phyloP scores from a whole-genome alignment of 2,797 vertebrate genomes.

The Orestias chungarensis region DNA sequence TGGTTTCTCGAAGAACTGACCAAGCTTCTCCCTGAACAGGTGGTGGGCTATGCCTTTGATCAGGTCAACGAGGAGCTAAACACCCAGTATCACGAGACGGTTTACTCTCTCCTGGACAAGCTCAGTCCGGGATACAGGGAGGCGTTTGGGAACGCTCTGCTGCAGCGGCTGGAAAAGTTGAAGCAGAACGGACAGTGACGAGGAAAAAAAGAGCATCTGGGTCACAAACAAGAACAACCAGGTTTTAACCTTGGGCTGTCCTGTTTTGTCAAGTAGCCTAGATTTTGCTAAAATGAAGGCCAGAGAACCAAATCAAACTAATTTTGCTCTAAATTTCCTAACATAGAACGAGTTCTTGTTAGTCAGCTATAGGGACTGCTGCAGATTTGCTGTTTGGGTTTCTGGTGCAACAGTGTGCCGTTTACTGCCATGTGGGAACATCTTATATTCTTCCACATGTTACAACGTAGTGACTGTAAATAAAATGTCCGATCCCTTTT shows the following conservation, averaged over 20 bases:
- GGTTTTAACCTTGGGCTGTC: conserved; percentile 37
- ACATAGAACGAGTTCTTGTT: conserved; percentile 44
- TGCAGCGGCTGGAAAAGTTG: conserved; percentile 92
- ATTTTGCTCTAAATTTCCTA: conserved; percentile 46
- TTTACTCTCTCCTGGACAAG: conserved; percentile 95
- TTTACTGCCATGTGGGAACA: conserved; percentile 55
- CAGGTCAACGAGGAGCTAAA: conserved; percentile 87
- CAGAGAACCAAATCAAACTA: conserved; percentile 24
- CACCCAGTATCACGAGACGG: conserved; percentile 93
- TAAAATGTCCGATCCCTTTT: conserved; percentile 27
- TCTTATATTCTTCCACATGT: conserved; percentile 32
- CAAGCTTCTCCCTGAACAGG: conserved; percentile 73
- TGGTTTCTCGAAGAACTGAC: conserved; percentile 1
- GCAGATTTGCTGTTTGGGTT: conserved; percentile 20
- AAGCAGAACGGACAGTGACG: conserved; percentile 86
- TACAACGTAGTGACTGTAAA: conserved; percentile 22
- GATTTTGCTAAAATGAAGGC: conserved; percentile 34
- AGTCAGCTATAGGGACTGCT: conserved; percentile 36
- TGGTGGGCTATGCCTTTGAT: conserved; percentile 92
- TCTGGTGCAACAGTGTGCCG: conserved; percentile 44
- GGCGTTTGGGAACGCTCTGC: conserved; percentile 94
- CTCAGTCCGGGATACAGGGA: conserved; percentile 97
- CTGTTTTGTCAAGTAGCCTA: conserved; percentile 37
- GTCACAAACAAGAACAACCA: conserved; percentile 34
- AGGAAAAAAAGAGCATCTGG: conserved; percentile 30